Conservation (phyloP, 2,797 vertebrate species). For the Luscinia luscinia region DNA sequence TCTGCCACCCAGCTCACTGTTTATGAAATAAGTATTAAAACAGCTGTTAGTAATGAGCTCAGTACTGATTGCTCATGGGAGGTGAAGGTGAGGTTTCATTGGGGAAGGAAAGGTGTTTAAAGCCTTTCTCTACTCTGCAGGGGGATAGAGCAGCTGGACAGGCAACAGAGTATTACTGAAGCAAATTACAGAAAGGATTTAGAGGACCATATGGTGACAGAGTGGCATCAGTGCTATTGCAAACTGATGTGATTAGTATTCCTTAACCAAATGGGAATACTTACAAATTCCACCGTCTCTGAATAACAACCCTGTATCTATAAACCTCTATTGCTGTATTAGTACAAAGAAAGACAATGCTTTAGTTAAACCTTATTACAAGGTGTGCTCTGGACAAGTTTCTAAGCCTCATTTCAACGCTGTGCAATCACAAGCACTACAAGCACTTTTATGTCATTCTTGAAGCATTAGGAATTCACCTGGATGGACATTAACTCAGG, state of each 20-base stretch:
- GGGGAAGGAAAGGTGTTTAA: not conserved
- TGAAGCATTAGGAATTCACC: not conserved
- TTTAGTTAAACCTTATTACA: not conserved
- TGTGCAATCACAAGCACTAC: not conserved
- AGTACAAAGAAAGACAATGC: not conserved
- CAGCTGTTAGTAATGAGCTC: not conserved
- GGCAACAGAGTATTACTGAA: not conserved
- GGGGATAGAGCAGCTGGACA: not conserved
- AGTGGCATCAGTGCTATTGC: not conserved
- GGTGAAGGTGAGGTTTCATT: not conserved
- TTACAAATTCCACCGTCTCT: not conserved
- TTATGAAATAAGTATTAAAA: not conserved
- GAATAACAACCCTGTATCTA: not conserved
- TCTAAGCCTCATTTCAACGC: not conserved
- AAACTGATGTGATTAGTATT: not conserved
- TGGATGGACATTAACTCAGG: not conserved
- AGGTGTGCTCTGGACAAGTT: not conserved
- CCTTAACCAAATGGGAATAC: not conserved
- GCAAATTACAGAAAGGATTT: not conserved
- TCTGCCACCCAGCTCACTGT: not conserved
- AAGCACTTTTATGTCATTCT: not conserved
- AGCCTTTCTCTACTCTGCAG: not conserved
- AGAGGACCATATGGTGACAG: not conserved
- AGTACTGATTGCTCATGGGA: not conserved
- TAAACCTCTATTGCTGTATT: not conserved